Conservation (phyloP, 2,113 vertebrate genomes). For the Ciconia maguari region DNA sequence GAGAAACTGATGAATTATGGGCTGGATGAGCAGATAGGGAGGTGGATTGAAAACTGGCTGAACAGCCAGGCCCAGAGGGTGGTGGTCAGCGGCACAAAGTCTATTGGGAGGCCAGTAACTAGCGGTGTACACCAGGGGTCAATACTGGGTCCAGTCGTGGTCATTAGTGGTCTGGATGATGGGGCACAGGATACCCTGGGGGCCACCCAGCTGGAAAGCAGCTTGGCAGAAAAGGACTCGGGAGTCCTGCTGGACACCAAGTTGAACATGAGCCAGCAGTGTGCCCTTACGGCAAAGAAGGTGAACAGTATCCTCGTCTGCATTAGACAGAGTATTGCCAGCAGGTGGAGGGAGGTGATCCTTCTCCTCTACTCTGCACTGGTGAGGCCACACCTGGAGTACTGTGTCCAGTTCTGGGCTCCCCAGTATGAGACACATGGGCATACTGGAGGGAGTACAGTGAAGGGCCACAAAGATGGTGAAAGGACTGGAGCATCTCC, state of each 20-base stretch:
- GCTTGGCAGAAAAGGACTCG: not conserved
- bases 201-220: not conserved
- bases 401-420: not conserved
- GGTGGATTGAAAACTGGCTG: not conserved
- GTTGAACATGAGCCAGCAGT: not conserved
- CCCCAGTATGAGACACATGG: too few species aligned
- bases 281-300: not conserved
- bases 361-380: not conserved
- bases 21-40: not conserved
- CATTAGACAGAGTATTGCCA: not conserved
- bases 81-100: not conserved
- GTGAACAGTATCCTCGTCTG: not conserved
- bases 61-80: fast-evolving
- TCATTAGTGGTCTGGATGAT: not conserved
- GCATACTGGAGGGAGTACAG: not conserved
- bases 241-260: not conserved
- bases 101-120: not conserved
- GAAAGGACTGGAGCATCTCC: not conserved
- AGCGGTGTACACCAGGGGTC: not conserved
- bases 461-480: not conserved
- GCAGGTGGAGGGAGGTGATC: not conserved
- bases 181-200: too few species aligned
- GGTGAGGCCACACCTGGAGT: not conserved
- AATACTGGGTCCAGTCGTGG: not conserved
- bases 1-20: not conserved